Evolutionary conservation across 2,113 vertebrate species (phyloP).

Genomic region (Eubucco bourcierii): DNA sequence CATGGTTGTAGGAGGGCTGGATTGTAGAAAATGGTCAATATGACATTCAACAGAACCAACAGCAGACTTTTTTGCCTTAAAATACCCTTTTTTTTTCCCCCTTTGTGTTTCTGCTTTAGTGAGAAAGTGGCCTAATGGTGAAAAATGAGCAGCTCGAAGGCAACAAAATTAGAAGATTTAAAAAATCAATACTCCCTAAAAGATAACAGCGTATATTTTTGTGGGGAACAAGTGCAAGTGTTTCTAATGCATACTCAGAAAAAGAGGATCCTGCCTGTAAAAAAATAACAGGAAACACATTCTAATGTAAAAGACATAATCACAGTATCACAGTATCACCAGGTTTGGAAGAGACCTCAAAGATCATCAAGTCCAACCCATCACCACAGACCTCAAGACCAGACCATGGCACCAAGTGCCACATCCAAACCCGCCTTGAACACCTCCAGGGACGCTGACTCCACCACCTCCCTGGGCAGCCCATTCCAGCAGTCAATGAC

Average conservation of each 20-base stretch:
- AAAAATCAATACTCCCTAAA: slow-evolving; percentile 17
- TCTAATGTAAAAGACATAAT: background rate
- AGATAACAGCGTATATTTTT: background rate
- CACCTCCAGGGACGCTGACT: no score
- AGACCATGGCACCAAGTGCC: no score
- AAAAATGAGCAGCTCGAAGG: background rate
- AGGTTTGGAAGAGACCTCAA: no score
- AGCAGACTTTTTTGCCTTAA: background rate
- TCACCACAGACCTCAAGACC: no score
- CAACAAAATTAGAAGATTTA: slow-evolving; percentile 34
- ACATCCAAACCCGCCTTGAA: no score
- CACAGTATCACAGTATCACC: no score
- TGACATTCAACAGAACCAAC: background rate
- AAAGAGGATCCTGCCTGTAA: background rate
- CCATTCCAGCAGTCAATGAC: no score
- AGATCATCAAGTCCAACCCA: background rate
- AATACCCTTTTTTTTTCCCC: background rate
- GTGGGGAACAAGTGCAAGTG: background rate
- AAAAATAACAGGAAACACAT: background rate
- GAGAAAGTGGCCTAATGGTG: background rate
- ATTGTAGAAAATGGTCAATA: background rate
- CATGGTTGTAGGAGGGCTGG: background rate
- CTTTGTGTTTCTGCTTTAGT: background rate
- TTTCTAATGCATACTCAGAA: background rate
- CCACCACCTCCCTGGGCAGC: no score